Base-by-base conservation (phyloP, 2,888 invertebrate species). In the Ferdinandea cuprea region DNA sequence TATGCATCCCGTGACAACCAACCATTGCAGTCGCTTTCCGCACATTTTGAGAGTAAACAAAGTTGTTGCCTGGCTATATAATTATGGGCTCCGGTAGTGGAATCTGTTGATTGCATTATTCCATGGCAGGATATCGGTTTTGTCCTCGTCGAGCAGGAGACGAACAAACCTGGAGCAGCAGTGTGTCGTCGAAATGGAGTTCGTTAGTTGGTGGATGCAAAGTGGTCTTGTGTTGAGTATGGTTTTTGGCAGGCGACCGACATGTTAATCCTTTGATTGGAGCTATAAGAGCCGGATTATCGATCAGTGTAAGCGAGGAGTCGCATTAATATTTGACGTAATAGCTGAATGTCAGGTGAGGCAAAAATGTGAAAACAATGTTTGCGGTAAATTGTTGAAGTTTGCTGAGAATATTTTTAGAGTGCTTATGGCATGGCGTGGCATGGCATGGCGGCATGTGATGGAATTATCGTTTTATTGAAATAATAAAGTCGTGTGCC, bases 1-100 rank as follows among this genome's bases (percentile, higher is more conserved):
- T 72, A 86, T 86, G 86, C 86, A 85, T 86, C 84, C 84, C 86
- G 85, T 85, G 85, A 85, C 86, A 84, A 74, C 50, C 68, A 74
- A 74, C 63, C 69, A 76, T 76, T 73, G 85, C 71, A 84, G 69
- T 81, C 73, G 74, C 85, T 79, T 69, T 80, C 65, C 56, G 76
- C 76, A 79, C 63, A 72, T 78, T 84, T 74, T 25, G 42, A 69
- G 78, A 84, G 78, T 79, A 84, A 85, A 85, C 85, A 85, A 79
- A 85, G 71, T 74, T 78, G 78, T 83, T 83, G 71, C 59, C 78
- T 66, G 50, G 35, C 56, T 78, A 65, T 74, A 77, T 80, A 74
- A 80, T 80, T 59, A 80, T 69, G 69, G 63, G 58, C 58, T 73
- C 72, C 52, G 30, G 25, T 40, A 54, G 79, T 61, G 35, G 61